A percentile compares a stretch with the other conserved stretches of the same genome.
phyloP scores from a whole-genome alignment of 2,113 vertebrate species.

The Amazona vittata region DNA sequence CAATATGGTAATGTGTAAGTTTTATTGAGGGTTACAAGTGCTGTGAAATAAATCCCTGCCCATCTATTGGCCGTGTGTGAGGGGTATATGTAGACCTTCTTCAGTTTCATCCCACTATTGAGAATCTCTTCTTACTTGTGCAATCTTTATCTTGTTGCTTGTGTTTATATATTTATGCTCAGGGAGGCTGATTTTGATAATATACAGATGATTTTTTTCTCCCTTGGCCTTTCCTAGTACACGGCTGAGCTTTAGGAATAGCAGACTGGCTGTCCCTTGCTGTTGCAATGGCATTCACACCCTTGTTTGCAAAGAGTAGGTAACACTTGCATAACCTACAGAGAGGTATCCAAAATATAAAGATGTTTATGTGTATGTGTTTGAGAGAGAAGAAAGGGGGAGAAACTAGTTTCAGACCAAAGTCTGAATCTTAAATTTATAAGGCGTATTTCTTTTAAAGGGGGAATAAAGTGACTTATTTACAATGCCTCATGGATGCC shows the following conservation, averaged over 20 bases:
- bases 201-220: background rate
- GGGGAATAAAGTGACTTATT: conserved; percentile 26
- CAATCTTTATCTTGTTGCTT: background rate
- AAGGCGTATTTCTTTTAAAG: conserved; percentile 2
- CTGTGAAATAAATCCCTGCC: background rate
- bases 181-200: background rate
- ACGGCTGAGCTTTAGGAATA: background rate
- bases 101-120: background rate
- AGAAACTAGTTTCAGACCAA: conserved; percentile 2
- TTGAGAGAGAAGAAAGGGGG: background rate
- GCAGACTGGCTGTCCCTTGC: background rate
- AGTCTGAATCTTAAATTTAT: background rate
- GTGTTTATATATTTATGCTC: background rate
- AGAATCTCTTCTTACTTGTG: background rate
- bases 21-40: background rate
- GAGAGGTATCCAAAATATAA: background rate
- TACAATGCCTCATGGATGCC: background rate
- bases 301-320: background rate
- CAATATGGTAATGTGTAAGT: rapidly evolving
- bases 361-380: background rate
- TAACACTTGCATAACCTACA: background rate
- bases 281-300: background rate
- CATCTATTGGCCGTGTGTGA: rapidly evolving
- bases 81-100: background rate
- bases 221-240: background rate